phyloP scores from a whole-genome alignment of 2,888 invertebrate genomes.

The Eupithecia subumbrata region DNA sequence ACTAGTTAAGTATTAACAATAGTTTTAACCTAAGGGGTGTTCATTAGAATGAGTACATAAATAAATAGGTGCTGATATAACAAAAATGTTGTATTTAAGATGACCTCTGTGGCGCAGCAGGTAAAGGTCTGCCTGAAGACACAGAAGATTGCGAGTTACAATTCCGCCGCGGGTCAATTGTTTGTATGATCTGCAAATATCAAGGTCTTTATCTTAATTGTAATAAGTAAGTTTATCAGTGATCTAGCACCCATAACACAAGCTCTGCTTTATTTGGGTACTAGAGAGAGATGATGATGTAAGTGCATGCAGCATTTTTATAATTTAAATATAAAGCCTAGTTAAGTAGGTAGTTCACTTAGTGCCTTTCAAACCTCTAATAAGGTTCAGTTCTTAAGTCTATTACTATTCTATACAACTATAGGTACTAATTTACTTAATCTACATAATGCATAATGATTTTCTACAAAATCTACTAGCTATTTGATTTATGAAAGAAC shows the following conservation, averaged over 20 bases:
- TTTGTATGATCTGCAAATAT: not conserved
- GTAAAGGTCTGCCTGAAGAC: not conserved
- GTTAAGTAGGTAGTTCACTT: not conserved
- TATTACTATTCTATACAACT: not conserved
- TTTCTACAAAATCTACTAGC: not conserved
- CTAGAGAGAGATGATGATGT: not conserved
- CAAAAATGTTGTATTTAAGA: not conserved
- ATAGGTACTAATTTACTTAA: not conserved
- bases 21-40: slow-evolving; percentile 36
- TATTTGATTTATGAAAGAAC: not conserved
- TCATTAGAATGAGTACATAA: slow-evolving; percentile 34
- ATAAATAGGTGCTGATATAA: not conserved
- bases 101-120: not conserved
- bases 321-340: not conserved
- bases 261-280: not conserved
- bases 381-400: not conserved
- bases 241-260: not conserved
- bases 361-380: not conserved
- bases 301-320: not conserved
- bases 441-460: not conserved
- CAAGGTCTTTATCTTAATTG: not conserved
- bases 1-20: not conserved
- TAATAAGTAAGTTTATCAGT: not conserved
- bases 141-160: not conserved
- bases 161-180: not conserved